Conservation (phyloP, 2,797 vertebrate genomes). For the Rhinichthys osculus region DNA sequence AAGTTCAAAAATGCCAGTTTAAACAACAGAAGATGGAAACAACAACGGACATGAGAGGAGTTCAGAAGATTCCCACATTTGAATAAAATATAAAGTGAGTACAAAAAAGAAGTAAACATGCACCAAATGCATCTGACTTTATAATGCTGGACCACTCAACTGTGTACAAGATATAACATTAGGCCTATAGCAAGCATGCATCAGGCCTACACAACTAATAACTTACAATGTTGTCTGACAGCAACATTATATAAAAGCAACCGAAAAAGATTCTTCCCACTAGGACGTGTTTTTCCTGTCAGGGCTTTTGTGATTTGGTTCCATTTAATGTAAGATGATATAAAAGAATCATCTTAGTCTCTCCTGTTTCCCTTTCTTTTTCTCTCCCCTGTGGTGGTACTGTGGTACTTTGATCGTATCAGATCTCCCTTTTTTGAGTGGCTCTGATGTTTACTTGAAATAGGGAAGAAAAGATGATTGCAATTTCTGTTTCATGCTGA, state of each 20-base stretch:
- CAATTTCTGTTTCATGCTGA: neutral
- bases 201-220: neutral
- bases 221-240: neutral
- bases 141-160: neutral
- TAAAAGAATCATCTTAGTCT: neutral
- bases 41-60: neutral
- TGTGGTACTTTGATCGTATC: neutral
- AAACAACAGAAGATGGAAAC: neutral
- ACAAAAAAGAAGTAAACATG: neutral
- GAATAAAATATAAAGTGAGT: neutral
- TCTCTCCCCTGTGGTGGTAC: neutral
- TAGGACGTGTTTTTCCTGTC: neutral
- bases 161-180: neutral
- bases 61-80: neutral
- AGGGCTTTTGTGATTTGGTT: constrained; percentile 2
- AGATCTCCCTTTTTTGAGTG: neutral
- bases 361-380: neutral
- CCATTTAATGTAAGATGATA: constrained; percentile 13
- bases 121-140: neutral
- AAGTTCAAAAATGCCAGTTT: neutral
- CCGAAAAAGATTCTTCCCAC: neutral
- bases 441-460: neutral
- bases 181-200: neutral
- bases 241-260: neutral
- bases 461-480: neutral